Conservation (phyloP, 2,797 vertebrate genomes). For the Falco naumanni region DNA sequence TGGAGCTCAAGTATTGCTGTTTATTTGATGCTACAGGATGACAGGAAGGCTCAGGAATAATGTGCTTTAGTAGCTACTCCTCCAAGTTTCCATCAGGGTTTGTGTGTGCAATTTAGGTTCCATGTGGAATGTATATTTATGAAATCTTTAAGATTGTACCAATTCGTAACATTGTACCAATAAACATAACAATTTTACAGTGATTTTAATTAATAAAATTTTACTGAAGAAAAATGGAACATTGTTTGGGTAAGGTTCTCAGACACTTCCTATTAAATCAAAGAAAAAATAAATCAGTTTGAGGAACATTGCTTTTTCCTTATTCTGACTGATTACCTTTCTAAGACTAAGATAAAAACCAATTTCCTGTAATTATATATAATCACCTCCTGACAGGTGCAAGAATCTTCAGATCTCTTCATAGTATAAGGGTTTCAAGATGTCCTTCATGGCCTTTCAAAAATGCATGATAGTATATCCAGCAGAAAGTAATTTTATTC, state of each 20-base stretch:
- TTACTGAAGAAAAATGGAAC: not conserved
- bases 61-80: not conserved
- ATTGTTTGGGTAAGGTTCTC: not conserved
- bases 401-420: not conserved
- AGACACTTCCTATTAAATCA: not conserved
- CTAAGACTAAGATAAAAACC: not conserved
- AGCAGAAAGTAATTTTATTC: not conserved
- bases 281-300: not conserved
- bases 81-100: not conserved
- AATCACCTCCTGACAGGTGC: not conserved
- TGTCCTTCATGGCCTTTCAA: not conserved
- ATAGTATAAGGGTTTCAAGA: not conserved
- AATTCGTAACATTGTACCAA: not conserved
- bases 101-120: not conserved
- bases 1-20: not conserved
- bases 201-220: not conserved
- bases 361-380: not conserved
- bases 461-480: not conserved
- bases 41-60: not conserved
- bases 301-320: not conserved
- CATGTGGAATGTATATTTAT: rapidly evolving
- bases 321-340: not conserved
- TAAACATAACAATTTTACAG: not conserved
- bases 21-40: not conserved
- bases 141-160: not conserved